phyloP scores from a whole-genome alignment of 2,113 vertebrate species.

The Dinomys branickii region DNA sequence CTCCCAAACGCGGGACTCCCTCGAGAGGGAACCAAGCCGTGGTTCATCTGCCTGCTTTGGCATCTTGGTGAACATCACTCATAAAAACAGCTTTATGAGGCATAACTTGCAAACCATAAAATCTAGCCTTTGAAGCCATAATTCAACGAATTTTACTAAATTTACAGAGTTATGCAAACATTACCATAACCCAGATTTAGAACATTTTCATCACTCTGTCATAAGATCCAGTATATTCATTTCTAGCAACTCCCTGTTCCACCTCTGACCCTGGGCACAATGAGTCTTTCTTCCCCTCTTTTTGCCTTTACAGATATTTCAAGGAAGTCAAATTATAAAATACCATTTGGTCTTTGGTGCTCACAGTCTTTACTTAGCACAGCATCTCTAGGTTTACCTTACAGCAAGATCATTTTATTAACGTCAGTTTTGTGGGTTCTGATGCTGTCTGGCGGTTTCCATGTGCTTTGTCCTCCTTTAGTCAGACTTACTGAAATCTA shows the following conservation, averaged over 20 bases:
- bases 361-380: neutral
- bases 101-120: neutral
- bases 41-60: no score
- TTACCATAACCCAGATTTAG: neutral
- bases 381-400: neutral
- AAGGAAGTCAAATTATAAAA: neutral
- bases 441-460: neutral
- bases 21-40: neutral
- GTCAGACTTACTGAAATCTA: neutral
- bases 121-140: neutral
- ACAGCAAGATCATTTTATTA: neutral
- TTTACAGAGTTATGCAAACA: neutral
- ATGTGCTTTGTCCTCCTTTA: neutral
- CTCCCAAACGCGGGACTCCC: neutral
- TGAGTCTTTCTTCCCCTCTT: neutral
- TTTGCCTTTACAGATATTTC: neutral
- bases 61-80: neutral
- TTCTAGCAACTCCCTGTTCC: neutral
- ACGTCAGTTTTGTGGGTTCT: neutral
- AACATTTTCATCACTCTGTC: neutral
- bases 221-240: neutral
- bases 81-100: neutral
- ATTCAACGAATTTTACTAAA: neutral
- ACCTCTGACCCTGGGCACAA: neutral
- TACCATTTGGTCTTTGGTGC: neutral